A percentile compares a stretch with the other conserved stretches of the same genome.
Evolutionary conservation across 2,888 invertebrate genomes (phyloP).

Genomic region (Heteropelma amictum): DNA sequence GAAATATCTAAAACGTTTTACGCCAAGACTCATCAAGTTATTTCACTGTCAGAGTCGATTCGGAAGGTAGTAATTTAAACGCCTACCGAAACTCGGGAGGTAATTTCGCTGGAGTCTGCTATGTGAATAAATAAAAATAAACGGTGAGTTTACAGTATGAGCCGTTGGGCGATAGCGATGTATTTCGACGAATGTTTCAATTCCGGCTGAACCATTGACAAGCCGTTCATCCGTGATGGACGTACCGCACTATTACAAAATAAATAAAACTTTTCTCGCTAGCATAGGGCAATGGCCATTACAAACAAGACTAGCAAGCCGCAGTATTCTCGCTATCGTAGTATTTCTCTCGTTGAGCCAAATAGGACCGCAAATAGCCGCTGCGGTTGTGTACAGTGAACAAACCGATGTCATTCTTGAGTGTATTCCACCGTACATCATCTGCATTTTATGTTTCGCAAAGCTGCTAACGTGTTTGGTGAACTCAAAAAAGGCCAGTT

Average conservation of each 20-base stretch:
- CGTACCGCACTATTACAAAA: constrained; percentile 20
- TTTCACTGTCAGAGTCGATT: no score
- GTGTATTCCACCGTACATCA: not conserved
- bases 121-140: no score
- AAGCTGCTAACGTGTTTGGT: not conserved
- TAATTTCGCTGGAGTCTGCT: no score
- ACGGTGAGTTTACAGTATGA: no score
- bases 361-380: constrained; percentile 1
- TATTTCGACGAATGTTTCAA: no score
- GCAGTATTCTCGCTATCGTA: not conserved
- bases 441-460: not conserved
- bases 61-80: no score
- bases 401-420: constrained; percentile 13
- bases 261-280: constrained; percentile 14
- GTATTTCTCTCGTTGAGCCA: not conserved
- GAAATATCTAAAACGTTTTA: no score
- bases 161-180: no score
- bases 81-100: no score
- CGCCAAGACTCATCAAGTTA: no score
- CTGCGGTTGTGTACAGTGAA: constrained; percentile 3
- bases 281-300: constrained; percentile 30
- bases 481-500: constrained; percentile 16
- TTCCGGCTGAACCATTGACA: no score
- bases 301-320: constrained; percentile 7
- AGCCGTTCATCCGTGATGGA: no score